A percentile compares a stretch with the other conserved stretches of the same genome.
phyloP scores from a whole-genome alignment of 2,113 vertebrate genomes.

The Donacobius atricapilla region DNA sequence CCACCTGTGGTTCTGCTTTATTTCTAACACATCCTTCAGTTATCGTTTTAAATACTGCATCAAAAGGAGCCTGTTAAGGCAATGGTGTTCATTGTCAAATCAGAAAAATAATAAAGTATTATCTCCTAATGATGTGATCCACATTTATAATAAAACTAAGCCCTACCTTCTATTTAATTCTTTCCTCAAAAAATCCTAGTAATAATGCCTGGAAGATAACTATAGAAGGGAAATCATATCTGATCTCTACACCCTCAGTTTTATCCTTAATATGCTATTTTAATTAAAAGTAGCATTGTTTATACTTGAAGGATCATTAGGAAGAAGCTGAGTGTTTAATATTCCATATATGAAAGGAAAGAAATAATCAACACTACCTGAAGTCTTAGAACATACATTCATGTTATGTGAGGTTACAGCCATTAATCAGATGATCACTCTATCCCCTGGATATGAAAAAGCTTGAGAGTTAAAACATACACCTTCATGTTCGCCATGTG shows the following conservation, averaged over 20 bases:
- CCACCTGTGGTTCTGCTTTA: conserved; percentile 61
- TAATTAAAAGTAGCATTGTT: conserved; percentile 11
- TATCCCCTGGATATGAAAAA: not conserved
- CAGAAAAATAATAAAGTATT: conserved; percentile 67
- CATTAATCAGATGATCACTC: not conserved
- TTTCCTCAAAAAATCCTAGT: not conserved
- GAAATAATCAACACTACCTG: not conserved
- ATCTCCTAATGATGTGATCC: conserved; percentile 48
- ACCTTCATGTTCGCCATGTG: not conserved
- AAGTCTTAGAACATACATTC: not conserved
- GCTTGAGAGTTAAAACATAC: not conserved
- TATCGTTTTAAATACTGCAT: conserved; percentile 55
- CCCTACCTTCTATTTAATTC: conserved; percentile 17
- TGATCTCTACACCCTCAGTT: conserved; percentile 5
- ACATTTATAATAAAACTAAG: conserved; percentile 60
- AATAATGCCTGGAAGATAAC: conserved; percentile 23
- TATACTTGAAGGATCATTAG: not conserved
- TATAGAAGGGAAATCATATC: not conserved
- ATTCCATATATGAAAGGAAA: not conserved
- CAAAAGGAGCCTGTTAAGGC: conserved; percentile 52
- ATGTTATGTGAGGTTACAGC: not conserved
- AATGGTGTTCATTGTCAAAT: conserved; percentile 57
- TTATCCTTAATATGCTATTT: conserved; percentile 29
- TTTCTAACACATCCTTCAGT: conserved; percentile 37
- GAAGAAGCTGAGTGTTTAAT: not conserved